phyloP scores from a whole-genome alignment of 2,113 vertebrate genomes.

The Oostethus manadensis region DNA sequence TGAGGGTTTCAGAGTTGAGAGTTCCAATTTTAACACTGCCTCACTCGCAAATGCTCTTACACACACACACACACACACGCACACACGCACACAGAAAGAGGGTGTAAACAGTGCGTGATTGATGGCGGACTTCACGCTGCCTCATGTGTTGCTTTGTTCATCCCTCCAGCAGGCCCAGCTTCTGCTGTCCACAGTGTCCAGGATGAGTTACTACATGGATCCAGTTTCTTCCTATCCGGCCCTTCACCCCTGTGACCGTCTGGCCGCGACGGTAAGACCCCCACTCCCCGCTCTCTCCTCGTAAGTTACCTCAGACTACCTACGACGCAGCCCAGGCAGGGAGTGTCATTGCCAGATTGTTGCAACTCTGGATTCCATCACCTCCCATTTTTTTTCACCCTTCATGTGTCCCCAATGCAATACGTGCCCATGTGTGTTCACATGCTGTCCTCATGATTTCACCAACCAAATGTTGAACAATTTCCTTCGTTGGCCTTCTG shows the following conservation, averaged over 20 bases:
- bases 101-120: slow-evolving; percentile 66
- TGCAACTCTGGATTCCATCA: slow-evolving; percentile 40
- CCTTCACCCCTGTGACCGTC: slow-evolving; percentile 74
- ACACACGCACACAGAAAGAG: slow-evolving; percentile 15
- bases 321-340: slow-evolving; percentile 42
- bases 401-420: not conserved
- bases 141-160: slow-evolving; percentile 52
- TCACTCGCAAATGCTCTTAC: not conserved
- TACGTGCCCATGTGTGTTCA: too few relatives aligned
- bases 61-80: slow-evolving; percentile 1
- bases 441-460: too few relatives aligned
- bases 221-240: slow-evolving; percentile 68
- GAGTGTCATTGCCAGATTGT: slow-evolving; percentile 13
- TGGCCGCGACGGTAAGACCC: slow-evolving; percentile 80
- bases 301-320: slow-evolving; percentile 68
- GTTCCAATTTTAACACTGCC: slow-evolving; percentile 1
- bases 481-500: too few relatives aligned
- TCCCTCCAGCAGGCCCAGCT: slow-evolving; percentile 64
- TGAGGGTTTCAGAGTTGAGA: not conserved
- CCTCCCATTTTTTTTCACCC: not conserved
- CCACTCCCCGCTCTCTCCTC: slow-evolving; percentile 15
- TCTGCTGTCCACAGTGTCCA: slow-evolving; percentile 50
- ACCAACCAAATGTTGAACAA: too few relatives aligned
- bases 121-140: slow-evolving; percentile 50
- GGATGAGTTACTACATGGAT: slow-evolving; percentile 92